A percentile compares a stretch with the other conserved stretches of the same genome.
Evolutionary conservation across 2,113 vertebrate species (phyloP).

Genomic region (Ranitomeya variabilis): DNA sequence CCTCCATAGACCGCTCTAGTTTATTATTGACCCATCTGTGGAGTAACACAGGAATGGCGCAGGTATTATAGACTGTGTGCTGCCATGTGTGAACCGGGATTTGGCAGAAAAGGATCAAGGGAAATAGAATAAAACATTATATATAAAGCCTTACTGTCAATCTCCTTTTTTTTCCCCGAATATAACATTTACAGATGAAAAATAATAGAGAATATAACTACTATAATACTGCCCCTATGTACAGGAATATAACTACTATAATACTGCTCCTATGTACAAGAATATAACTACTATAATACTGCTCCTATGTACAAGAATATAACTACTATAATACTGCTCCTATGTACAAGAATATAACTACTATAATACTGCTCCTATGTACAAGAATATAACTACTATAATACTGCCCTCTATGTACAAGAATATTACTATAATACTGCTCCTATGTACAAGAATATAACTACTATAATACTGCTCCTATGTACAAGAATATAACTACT

Average conservation of each 20-base stretch:
- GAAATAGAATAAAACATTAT: background rate
- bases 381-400: background rate
- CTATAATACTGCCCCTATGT: no score
- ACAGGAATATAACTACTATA: no score
- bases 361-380: no score
- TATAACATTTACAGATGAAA: no score
- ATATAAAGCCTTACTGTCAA: background rate
- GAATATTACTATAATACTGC: slow-evolving; percentile 2
- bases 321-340: no score
- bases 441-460: background rate
- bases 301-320: no score
- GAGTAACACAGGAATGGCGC: background rate
- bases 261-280: no score
- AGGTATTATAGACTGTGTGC: background rate
- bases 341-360: no score
- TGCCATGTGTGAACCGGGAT: background rate
- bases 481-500: slow-evolving; percentile 1
- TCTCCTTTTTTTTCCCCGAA: no score
- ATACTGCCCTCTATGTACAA: background rate
- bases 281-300: no score
- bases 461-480: slow-evolving; percentile 2
- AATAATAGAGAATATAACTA: no score
- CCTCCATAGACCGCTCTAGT: no score
- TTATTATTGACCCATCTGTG: background rate
- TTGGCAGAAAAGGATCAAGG: background rate